phyloP scores from a whole-genome alignment of 2,888 invertebrate genomes.

The Theretra japonica region DNA sequence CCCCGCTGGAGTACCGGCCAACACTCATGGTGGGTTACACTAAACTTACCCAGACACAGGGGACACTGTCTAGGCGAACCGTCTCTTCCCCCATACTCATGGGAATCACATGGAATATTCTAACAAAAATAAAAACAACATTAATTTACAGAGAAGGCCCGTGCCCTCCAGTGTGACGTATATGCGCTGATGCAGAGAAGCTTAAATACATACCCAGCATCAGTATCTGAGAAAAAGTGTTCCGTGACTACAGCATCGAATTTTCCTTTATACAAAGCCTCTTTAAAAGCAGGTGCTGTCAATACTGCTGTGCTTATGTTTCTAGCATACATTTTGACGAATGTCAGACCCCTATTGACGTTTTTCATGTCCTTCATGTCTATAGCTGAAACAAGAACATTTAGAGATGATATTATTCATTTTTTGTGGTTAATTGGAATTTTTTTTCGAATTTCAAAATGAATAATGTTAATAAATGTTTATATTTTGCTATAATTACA shows the following conservation, averaged over 20 bases:
- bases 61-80: too few relatives aligned
- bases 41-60: too few relatives aligned
- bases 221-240: slow-evolving; percentile 62
- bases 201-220: slow-evolving; percentile 57
- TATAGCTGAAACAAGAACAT: slow-evolving; percentile 24
- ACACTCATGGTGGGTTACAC: too few relatives aligned
- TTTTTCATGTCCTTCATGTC: background rate
- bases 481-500: too few relatives aligned
- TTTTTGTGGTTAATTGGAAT: background rate
- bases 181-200: too few relatives aligned
- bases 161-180: too few relatives aligned
- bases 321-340: slow-evolving; percentile 46
- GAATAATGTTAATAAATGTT: too few relatives aligned
- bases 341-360: slow-evolving; percentile 31
- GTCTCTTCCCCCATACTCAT: too few relatives aligned
- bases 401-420: background rate
- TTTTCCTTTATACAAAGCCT: slow-evolving; percentile 45
- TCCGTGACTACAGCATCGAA: slow-evolving; percentile 69
- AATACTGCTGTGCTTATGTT: slow-evolving; percentile 49
- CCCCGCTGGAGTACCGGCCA: too few relatives aligned
- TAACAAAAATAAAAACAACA: too few relatives aligned
- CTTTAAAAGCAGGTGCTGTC: slow-evolving; percentile 43
- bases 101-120: too few relatives aligned
- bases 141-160: too few relatives aligned
- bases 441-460: background rate